These are phyloP conservation scores for Temnothorax curvispinosus DNA, from an alignment of 1,140 invertebrate genomes.

Conservation along the genomic window DNA sequence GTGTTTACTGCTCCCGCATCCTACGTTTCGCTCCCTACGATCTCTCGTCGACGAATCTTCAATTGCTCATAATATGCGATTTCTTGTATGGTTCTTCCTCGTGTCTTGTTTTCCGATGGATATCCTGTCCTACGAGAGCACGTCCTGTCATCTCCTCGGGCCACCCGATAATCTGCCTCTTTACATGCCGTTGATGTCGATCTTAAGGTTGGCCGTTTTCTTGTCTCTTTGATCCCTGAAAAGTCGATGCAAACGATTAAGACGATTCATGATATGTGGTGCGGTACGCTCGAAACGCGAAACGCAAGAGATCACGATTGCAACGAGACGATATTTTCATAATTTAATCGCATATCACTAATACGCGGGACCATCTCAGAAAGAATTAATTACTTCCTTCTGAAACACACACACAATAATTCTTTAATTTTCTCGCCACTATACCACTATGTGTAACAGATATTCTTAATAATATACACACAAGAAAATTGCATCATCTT, in stretches of 20 bases:
- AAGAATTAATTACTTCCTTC: not conserved
- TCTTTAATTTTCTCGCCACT: not conserved
- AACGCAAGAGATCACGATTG: not conserved
- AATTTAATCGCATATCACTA: not conserved
- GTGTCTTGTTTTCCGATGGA: not conserved
- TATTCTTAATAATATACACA: not conserved
- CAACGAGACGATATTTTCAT: not conserved
- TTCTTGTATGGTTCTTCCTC: conserved; percentile 32
- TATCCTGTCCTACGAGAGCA: conserved; percentile 25
- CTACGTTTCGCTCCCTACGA: not conserved
- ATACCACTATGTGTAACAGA: not conserved
- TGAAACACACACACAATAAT: not conserved
- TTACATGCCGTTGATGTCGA: conserved; percentile 85
- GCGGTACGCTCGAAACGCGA: not conserved
- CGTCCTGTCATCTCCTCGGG: not conserved
- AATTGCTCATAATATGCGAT: not conserved
- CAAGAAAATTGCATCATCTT: conserved; percentile 40
- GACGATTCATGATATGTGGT: conserved; percentile 5
- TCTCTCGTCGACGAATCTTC: conserved; percentile 25
- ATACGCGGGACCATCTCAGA: not conserved
- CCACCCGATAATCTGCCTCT: conserved; percentile 50
- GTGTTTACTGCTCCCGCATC: conserved; percentile 32
- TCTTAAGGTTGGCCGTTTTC: conserved; percentile 90
- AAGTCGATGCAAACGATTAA: conserved; percentile 72
- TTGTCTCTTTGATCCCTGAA: conserved; percentile 89